These are phyloP conservation scores for Tachina lurida DNA, from an alignment of 2,888 invertebrate genomes.

Conservation along the genomic window DNA sequence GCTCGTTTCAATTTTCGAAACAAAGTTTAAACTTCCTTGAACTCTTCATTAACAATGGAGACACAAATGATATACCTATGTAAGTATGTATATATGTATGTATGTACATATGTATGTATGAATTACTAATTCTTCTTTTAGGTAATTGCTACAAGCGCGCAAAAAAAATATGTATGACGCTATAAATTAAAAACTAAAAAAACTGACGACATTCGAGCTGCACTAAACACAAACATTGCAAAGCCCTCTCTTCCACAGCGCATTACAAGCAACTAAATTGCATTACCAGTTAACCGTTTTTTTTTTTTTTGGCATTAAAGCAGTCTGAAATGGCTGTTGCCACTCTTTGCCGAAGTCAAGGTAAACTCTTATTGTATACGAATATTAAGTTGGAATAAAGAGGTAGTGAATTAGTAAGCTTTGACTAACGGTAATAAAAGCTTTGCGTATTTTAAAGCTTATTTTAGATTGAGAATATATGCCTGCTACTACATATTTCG, in stretches of 20 bases:
- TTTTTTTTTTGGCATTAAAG: not conserved
- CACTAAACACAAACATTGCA: constrained; percentile 18
- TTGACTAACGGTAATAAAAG: constrained; percentile 59
- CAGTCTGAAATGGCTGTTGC: not conserved
- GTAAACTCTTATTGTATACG: constrained; percentile 51
- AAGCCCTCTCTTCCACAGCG: not conserved
- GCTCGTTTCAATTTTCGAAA: no score
- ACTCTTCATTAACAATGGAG: not conserved
- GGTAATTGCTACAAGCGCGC: not conserved
- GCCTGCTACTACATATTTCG: not conserved
- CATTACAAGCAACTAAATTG: not conserved
- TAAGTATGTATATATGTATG: no score
- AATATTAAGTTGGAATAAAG: not conserved
- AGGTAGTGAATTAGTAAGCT: not conserved
- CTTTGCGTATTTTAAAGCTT: constrained; percentile 23
- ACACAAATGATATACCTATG: not conserved
- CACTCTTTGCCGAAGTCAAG: constrained; percentile 53
- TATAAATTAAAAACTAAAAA: not conserved
- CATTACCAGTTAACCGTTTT: not conserved
- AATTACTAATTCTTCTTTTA: not conserved
- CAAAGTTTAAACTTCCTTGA: constrained; percentile 1
- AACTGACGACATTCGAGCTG: constrained; percentile 55
- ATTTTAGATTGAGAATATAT: not conserved
- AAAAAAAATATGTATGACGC: not conserved
- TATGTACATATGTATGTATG: no score